Evolutionary conservation across 2,888 invertebrate species (phyloP), one percentile per base, ranked within the genome.

Genomic region (Gymnosoma rotundatum): DNA sequence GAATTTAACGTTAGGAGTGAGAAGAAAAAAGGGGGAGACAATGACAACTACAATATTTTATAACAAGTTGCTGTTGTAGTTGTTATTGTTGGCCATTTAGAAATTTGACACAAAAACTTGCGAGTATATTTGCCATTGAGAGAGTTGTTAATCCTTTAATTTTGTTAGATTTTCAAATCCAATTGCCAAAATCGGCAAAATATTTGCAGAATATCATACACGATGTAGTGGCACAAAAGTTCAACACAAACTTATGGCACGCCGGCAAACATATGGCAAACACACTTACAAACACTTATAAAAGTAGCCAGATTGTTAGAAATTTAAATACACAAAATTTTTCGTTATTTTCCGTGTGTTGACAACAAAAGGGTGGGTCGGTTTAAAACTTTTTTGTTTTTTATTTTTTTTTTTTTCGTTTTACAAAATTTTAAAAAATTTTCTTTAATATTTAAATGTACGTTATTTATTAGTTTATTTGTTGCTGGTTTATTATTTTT

Each of bases 111-210:
- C 64, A 64, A 56, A 78, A 78, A 58, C 56, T 48, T 45, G 3
- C 20, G n/a, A 78, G 45, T 48, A 42, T n/a, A 58, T 64, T 61
- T 72, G 58, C 16, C 42, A 56, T n/a, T 48, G 38, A 20, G 72
- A 58, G 78, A n/a, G 50, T 52, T 70, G 20, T 72, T 86, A 83
- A 86, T 86, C 83, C 86, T 84, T 84, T 86, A 86, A 83, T 84
- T 83, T 86, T 42, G 42, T 74, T 74, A 78, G 45, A 74, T 78
- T 48, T 79, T 32, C 32, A 63, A 75, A 66, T 72, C 54, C 73
- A 79, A n/a, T 9, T 52, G 18, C 20, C 20, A 52, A 52, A 52
- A 48, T 48, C 48, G 48, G n/a, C 16, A 48, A 58, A 50, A 64
- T 58, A 52, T 74, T 67, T 42, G 45, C 36, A 56, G 36, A 45